These are phyloP conservation scores for Phaethornis superciliosus DNA, from an alignment of 2,113 vertebrate genomes.

Conservation along the genomic window DNA sequence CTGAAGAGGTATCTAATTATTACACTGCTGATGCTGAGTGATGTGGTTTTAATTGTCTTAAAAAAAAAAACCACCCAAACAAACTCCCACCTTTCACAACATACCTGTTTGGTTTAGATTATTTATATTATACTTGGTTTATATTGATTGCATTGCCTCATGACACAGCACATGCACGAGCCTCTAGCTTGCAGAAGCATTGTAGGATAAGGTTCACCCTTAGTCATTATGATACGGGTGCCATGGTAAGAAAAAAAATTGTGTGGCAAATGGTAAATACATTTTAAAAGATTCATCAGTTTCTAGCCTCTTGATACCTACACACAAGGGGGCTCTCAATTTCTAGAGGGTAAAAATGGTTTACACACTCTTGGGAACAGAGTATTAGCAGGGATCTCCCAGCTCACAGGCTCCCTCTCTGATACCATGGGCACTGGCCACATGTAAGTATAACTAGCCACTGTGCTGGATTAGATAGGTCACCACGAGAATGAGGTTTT, in stretches of 20 bases:
- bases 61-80: background rate
- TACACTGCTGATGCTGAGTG: background rate
- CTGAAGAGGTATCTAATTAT: background rate
- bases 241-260: background rate
- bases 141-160: background rate
- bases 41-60: background rate
- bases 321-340: background rate
- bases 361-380: background rate
- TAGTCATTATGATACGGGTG: background rate
- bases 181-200: background rate
- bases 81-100: background rate
- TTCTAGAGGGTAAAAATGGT: background rate
- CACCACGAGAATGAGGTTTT: background rate
- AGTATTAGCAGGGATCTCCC: background rate
- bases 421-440: background rate
- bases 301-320: background rate
- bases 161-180: background rate
- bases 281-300: background rate
- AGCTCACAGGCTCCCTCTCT: fast-evolving
- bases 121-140: too few species aligned
- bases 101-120: background rate
- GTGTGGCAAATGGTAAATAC: background rate
- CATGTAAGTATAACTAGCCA: background rate
- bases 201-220: background rate
- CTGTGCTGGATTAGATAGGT: background rate